Percentiles rank a stretch among this genome's conserved stretches.
Conservation (phyloP, 2,888 invertebrate species). For the Xestia xanthographa region DNA sequence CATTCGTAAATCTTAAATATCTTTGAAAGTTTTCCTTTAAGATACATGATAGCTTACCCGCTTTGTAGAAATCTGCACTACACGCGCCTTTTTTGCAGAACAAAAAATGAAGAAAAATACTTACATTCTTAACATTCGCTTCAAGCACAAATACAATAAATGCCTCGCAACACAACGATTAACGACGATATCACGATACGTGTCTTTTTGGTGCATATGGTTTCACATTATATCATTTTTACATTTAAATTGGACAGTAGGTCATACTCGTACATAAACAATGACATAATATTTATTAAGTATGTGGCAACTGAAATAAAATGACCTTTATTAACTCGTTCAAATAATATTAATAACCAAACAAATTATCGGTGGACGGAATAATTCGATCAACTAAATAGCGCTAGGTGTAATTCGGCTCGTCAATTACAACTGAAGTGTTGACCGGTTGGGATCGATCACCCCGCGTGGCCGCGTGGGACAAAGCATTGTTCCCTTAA, state of each 20-base stretch:
- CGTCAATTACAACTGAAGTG: slow-evolving; percentile 65
- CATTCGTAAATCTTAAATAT: slow-evolving; percentile 9
- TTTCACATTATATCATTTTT: slow-evolving; percentile 4
- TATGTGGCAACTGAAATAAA: slow-evolving; percentile 18
- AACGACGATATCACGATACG: background rate
- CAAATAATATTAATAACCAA: slow-evolving; percentile 37
- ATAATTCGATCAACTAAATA: slow-evolving; percentile 48
- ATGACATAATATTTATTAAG: background rate
- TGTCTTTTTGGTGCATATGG: background rate
- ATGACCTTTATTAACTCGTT: slow-evolving; percentile 42
- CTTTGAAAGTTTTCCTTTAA: background rate
- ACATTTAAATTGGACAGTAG: background rate
- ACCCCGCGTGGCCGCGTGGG: slow-evolving; percentile 48
- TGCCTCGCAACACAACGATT: background rate
- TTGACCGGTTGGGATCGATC: slow-evolving; percentile 57
- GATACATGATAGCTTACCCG: background rate
- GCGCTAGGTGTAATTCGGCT: slow-evolving; percentile 49
- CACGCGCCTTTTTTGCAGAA: background rate
- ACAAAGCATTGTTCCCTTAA: slow-evolving; percentile 70
- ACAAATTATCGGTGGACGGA: slow-evolving; percentile 34
- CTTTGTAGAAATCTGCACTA: background rate
- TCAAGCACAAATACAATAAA: background rate
- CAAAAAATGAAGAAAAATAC: background rate
- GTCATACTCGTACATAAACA: slow-evolving; percentile 7
- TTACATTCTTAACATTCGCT: background rate